Evolutionary conservation across 2,113 vertebrate species (phyloP).

Genomic region (Podilymbus podiceps): DNA sequence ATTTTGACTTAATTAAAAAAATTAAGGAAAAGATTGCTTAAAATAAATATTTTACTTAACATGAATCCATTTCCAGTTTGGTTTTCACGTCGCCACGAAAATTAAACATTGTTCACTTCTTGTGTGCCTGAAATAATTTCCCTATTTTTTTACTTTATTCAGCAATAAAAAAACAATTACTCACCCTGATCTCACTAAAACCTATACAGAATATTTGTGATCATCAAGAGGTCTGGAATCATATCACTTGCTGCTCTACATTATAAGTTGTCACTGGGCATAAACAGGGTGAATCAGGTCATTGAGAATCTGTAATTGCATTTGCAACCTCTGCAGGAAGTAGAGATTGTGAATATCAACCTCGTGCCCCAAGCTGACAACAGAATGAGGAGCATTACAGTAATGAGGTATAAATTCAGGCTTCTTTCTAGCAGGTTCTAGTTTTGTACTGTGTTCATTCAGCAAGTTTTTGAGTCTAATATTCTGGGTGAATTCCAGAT

Average conservation of each 20-base stretch:
- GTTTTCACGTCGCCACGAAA: neutral
- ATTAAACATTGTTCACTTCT: neutral
- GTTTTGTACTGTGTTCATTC: neutral
- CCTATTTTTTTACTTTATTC: neutral
- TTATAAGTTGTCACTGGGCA: neutral
- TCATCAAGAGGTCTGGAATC: neutral
- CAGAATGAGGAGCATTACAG: neutral
- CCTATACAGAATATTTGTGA: neutral
- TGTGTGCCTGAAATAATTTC: neutral
- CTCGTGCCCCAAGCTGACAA: neutral
- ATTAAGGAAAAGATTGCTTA: neutral
- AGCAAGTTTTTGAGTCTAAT: neutral
- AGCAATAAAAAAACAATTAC: neutral
- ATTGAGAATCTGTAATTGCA: neutral
- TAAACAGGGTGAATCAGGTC: neutral
- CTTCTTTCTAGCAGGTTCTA: neutral
- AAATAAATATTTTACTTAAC: neutral
- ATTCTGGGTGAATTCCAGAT: neutral
- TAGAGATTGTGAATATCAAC: neutral
- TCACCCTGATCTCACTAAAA: neutral
- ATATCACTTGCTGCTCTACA: neutral
- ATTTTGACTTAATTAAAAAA: neutral
- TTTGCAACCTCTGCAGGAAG: neutral
- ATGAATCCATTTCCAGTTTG: neutral
- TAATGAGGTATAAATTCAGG: slow-evolving; percentile 7